Evolutionary conservation across 2,797 vertebrate genomes (phyloP).

Genomic region (Schizopygopsis malacanthus): DNA sequence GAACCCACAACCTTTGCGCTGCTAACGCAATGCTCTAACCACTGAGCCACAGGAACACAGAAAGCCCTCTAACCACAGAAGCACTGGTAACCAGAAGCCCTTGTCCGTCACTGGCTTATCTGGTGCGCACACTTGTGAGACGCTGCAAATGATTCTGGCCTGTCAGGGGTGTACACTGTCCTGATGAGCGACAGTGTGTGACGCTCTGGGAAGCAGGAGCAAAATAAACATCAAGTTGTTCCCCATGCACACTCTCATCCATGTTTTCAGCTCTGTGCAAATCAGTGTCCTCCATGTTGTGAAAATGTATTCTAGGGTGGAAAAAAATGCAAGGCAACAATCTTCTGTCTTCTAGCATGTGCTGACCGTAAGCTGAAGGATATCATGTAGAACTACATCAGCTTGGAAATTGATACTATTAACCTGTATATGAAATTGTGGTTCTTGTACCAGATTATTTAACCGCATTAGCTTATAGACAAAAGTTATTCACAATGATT

Average conservation of each 20-base stretch:
- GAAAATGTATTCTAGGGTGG: neutral
- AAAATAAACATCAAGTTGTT: neutral
- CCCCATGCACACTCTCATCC: neutral
- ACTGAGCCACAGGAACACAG: too few relatives aligned
- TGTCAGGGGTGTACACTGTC: neutral
- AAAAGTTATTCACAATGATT: slow-evolving; percentile 37
- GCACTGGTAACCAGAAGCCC: neutral
- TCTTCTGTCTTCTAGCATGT: neutral
- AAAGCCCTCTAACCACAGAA: too few relatives aligned
- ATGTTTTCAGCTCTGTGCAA: neutral
- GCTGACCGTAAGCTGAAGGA: neutral
- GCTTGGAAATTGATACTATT: neutral
- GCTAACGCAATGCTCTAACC: too few relatives aligned
- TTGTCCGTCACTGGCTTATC: neutral
- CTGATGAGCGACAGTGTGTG: neutral
- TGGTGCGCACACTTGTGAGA: neutral
- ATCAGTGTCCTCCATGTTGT: neutral
- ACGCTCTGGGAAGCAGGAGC: neutral
- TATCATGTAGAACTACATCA: neutral
- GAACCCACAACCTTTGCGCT: too few relatives aligned
- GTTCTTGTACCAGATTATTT: neutral
- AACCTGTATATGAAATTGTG: neutral
- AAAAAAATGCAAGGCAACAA: neutral
- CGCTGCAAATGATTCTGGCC: neutral
- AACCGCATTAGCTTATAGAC: slow-evolving; percentile 22